Conservation (phyloP, 2,888 invertebrate species). For the Temnothorax ravouxi region DNA sequence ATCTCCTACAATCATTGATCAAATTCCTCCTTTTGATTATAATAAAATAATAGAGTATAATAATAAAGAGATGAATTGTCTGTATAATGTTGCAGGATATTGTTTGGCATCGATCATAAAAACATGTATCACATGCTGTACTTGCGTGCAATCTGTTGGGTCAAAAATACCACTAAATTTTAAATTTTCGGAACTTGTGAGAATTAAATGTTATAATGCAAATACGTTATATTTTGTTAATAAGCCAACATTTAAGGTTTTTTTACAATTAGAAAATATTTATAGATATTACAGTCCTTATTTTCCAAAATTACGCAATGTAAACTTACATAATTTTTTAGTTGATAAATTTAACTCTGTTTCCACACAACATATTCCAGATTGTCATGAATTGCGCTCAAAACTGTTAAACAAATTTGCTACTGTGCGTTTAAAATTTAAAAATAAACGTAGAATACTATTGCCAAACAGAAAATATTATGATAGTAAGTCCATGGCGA, state of each 20-base stretch:
- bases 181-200: not conserved
- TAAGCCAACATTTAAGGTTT: not conserved
- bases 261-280: not conserved
- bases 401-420: constrained; percentile 7
- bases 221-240: constrained; percentile 3
- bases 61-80: not conserved
- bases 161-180: not conserved
- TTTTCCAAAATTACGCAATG: not conserved
- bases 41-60: too few species aligned
- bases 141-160: not conserved
- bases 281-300: constrained; percentile 15
- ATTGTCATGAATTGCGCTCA: not conserved
- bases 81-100: constrained; percentile 13
- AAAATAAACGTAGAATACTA: constrained; percentile 11
- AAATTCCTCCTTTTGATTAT: too few species aligned
- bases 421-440: not conserved
- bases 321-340: constrained; percentile 4
- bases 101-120: not conserved
- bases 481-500: not conserved
- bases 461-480: not conserved
- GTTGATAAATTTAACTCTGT: not conserved
- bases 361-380: not conserved
- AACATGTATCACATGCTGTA: not conserved
- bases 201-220: not conserved
- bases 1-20: too few species aligned